Evolutionary conservation across 2,113 vertebrate genomes (phyloP).

Genomic region (Herpetotheres cachinnans): DNA sequence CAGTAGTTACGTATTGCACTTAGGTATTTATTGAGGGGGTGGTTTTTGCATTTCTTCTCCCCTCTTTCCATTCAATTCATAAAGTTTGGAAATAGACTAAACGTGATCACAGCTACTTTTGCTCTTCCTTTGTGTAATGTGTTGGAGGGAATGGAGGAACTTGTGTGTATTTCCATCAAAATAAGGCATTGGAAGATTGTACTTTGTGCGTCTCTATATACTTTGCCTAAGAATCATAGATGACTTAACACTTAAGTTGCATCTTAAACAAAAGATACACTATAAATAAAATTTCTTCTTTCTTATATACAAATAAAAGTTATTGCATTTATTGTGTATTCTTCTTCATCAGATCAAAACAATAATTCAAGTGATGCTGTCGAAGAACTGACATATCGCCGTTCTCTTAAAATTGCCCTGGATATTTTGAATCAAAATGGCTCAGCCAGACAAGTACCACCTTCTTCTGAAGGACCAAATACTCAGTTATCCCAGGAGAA

Average conservation of each 20-base stretch:
- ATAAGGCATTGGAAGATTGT: not conserved
- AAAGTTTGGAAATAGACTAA: not conserved
- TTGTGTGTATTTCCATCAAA: not conserved
- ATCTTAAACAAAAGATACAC: not conserved
- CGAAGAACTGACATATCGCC: conserved; percentile 71
- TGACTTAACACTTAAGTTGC: not conserved
- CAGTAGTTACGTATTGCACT: accelerated
- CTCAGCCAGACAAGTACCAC: not conserved
- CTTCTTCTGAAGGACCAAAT: not conserved
- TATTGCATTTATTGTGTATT: accelerated
- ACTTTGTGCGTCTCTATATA: accelerated
- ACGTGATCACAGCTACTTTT: accelerated
- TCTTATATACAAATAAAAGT: accelerated
- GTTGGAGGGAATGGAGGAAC: not conserved
- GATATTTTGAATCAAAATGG: conserved; percentile 11
- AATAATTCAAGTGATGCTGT: not conserved
- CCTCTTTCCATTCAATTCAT: not conserved
- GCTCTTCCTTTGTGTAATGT: not conserved
- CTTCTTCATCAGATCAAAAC: not conserved
- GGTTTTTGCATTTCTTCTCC: not conserved
- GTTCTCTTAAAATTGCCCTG: conserved; percentile 69
- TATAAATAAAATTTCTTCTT: not conserved
- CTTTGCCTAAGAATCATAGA: not conserved
- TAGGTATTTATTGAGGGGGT: not conserved
- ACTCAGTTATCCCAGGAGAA: accelerated